Conservation (phyloP, 2,888 invertebrate genomes). For the Neoascia interrupta region DNA sequence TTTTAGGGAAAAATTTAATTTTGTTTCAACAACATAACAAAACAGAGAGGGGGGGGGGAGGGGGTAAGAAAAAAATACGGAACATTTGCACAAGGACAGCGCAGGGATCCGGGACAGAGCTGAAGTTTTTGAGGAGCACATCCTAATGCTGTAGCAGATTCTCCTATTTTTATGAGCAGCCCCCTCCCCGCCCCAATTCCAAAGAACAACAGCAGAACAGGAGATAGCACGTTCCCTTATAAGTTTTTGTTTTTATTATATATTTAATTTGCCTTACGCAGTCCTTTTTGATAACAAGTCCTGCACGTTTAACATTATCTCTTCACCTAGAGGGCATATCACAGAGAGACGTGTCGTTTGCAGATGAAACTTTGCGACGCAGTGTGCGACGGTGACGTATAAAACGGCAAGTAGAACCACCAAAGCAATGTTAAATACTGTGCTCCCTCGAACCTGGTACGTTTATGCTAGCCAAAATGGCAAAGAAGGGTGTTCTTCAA, state of each 20-base stretch:
- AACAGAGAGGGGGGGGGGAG: too few relatives aligned
- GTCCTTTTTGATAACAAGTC: conserved; percentile 9
- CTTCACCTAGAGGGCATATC: conserved; percentile 20
- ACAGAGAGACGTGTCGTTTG: neutral
- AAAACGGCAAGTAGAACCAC: conserved; percentile 9
- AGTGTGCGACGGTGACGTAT: neutral
- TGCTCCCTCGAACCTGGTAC: conserved; percentile 10
- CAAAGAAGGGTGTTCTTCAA: conserved; percentile 1
- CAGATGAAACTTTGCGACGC: neutral
- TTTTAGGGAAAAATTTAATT: conserved; percentile 4
- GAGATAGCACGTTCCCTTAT: neutral
- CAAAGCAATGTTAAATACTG: conserved; percentile 14
- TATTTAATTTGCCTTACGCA: conserved; percentile 10
- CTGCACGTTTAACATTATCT: conserved; percentile 18
- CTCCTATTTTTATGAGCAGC: neutral
- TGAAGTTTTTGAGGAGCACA: too few relatives aligned
- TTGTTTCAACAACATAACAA: neutral
- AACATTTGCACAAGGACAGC: neutral
- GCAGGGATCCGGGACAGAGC: neutral
- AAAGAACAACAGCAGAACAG: neutral
- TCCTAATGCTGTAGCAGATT: neutral
- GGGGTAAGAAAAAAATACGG: too few relatives aligned
- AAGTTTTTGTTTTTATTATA: neutral
- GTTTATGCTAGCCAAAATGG: neutral
- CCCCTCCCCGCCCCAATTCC: neutral